Evolutionary conservation across 2,113 vertebrate genomes (phyloP), one percentile per base, ranked within the genome.

Genomic region (Strigops habroptila): DNA sequence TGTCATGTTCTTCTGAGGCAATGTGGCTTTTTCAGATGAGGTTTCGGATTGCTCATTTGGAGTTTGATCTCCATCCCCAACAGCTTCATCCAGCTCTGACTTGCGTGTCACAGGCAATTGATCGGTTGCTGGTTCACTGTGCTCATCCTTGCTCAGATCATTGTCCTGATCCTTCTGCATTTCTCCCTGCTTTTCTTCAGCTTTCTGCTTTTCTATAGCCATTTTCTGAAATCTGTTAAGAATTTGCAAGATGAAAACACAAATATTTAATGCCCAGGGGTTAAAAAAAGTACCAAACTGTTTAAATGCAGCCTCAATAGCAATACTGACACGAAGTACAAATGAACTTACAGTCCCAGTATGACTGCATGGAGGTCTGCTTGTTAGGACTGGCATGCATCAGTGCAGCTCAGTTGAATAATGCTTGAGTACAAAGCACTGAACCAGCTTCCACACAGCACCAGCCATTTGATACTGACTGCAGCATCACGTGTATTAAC

Each of bases 131-230:
- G 63, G 60, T 49, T 94, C 91, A 35, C 12, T 27, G 5, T 33
- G 22, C 18, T 91, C 77, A 1, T 39, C 78, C n/a, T 77, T 79
- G 69, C 74, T 51, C 0, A 0, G 37, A 33, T 28, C 19, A 3
- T 49, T 17, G 35, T 94, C 88, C 33, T 94, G 24, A 17, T 90
- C 90, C 91, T 95, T 97, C 63, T 97, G 97, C 13, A 91, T 60
- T 82, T 96, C 95, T 71, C 74, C 84, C 76, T 97, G 91, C 80
- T 93, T 92, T 70, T 98, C 97, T 28, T 98, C 95, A 4, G 95
- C 97, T 81, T 97, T 88, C 84, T 97, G 98, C 94, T 97, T 98
- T 90, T 98, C 97, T 10, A 87, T 37, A 31, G 91, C 76, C 95
- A 97, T 98, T 82, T 88, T 93, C 74, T 84, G 92, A 69, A 97